phyloP scores from a whole-genome alignment of 2,113 vertebrate species.

The Triplophysa tibetana region DNA sequence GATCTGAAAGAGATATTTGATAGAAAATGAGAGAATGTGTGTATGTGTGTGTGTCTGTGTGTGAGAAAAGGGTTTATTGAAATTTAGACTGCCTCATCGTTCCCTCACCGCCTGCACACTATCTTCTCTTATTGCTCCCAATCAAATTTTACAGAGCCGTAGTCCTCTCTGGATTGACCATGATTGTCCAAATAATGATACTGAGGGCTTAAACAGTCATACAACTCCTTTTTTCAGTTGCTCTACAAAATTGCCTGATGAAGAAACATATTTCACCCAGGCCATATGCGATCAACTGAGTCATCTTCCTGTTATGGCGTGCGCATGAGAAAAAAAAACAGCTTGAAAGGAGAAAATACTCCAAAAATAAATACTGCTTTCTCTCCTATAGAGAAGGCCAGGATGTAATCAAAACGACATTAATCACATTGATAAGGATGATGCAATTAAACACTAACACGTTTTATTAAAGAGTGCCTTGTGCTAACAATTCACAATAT shows the following conservation, averaged over 20 bases:
- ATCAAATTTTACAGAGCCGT: constrained; percentile 51
- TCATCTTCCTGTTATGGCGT: neutral
- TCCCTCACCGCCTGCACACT: constrained; percentile 65
- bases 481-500: constrained; percentile 8
- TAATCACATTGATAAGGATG: constrained; percentile 50
- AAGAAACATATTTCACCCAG: constrained; percentile 33
- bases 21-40: neutral
- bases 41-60: neutral
- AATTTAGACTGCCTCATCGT: constrained; percentile 32
- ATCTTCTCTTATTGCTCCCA: constrained; percentile 38
- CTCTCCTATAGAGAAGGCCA: constrained; percentile 43
- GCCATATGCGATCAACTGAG: constrained; percentile 17
- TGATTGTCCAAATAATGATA: constrained; percentile 26
- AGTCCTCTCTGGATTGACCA: constrained; percentile 38
- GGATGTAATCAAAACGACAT: constrained; percentile 42
- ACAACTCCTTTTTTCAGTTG: neutral
- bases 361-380: constrained; percentile 26
- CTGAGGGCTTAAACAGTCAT: constrained; percentile 20
- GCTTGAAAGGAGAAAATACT: constrained; percentile 22
- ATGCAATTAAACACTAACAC: constrained; percentile 47
- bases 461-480: constrained; percentile 38
- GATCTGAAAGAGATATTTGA: constrained; percentile 4
- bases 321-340: constrained; percentile 4
- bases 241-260: constrained; percentile 27
- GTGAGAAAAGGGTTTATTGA: constrained; percentile 24